Base-by-base conservation (phyloP, 2,888 invertebrate genomes). In the Pachydiplax longipennis region DNA sequence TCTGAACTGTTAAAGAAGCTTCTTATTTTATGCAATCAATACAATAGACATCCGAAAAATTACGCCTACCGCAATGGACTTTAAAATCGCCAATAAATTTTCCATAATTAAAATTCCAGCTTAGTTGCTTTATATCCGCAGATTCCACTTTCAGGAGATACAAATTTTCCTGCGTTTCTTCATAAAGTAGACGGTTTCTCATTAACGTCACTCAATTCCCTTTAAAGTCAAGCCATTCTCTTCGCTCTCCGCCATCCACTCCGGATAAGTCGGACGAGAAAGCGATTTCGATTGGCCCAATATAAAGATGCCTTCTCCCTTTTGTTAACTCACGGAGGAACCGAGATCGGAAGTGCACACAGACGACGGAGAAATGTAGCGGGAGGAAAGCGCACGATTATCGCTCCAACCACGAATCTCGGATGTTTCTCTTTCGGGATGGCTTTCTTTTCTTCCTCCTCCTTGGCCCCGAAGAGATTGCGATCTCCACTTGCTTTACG, bases 401-500 rank as follows among this genome's bases (percentile, higher is more conserved):
- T 65, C 65, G 65, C 65, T 73, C 31, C 31, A 31, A 13, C 73
- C 73, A 73, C 73, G 73, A 73, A 73, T 31, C 73, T 31, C 73
- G 25, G 31, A 25, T 31, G 25, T 13, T 22, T 73, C 73, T 31
- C 73, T 31, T 31, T 73, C 73, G 87, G 22, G 35, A 87, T 87
- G 61, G 37, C 61, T 48, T 40, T 61, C 87, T 61, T 73, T 73
- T 10, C 35, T 83, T 83, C 31, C 87, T 61, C 53, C 53, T 53
- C 15, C 83, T 53, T 73, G 31, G 73, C 12, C 25, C 73, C 65
- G 8, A 2, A n/a, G 25, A 73, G 73, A 73, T 73, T 31, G 73
- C 87, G 58, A 40, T 82, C 48, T 40, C 82, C 48, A 18, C 61
- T 87, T 87, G 37, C 61, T 87, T 87, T 87, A 87, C 87, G 87